Percentiles rank a stretch among this genome's conserved stretches.
Evolutionary conservation across 2,797 vertebrate genomes (phyloP).

Genomic region (Pseudochromis fuscus): DNA sequence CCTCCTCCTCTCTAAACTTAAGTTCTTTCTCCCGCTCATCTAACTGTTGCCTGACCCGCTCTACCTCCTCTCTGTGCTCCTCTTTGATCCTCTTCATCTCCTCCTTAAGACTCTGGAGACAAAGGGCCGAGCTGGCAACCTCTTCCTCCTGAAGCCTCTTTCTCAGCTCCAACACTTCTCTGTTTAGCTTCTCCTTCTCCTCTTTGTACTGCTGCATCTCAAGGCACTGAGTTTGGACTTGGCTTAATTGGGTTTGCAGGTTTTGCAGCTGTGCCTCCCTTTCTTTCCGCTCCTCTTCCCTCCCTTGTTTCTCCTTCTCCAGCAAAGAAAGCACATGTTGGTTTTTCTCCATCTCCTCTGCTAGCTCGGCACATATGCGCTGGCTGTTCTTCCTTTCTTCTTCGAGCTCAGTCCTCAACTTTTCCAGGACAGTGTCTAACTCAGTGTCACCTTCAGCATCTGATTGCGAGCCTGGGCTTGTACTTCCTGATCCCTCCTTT

Average conservation of each 20-base stretch:
- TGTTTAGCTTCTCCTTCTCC: conserved; percentile 85
- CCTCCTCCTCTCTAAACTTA: conserved; percentile 68
- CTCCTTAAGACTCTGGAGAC: conserved; percentile 65
- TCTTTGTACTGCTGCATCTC: conserved; percentile 82
- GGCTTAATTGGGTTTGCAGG: conserved; percentile 74
- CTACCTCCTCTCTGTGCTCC: conserved; percentile 67
- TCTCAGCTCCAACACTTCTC: conserved; percentile 82
- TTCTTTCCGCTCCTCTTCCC: conserved; percentile 77
- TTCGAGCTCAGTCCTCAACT: conserved; percentile 79
- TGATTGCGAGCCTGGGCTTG: conserved; percentile 33
- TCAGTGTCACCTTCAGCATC: conserved; percentile 55
- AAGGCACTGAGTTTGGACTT: conserved; percentile 76
- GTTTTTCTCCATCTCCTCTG: conserved; percentile 70
- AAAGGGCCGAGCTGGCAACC: conserved; percentile 61
- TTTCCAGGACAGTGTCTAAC: conserved; percentile 56
- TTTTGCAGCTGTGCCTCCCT: conserved; percentile 75
- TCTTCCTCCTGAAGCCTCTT: conserved; percentile 73
- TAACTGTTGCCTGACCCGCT: conserved; percentile 66
- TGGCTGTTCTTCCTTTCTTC: conserved; percentile 73
- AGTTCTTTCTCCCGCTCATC: conserved; percentile 72
- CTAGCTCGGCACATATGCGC: conserved; percentile 59
- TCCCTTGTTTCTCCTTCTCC: conserved; percentile 76
- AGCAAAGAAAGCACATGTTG: conserved; percentile 74
- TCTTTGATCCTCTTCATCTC: conserved; percentile 66
- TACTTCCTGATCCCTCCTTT: conserved; percentile 68